Percentiles rank a stretch among this genome's conserved stretches.
These are phyloP conservation scores for Semnopithecus entellus DNA, from an alignment of 2,113 vertebrate genomes.

Conservation along the genomic window DNA sequence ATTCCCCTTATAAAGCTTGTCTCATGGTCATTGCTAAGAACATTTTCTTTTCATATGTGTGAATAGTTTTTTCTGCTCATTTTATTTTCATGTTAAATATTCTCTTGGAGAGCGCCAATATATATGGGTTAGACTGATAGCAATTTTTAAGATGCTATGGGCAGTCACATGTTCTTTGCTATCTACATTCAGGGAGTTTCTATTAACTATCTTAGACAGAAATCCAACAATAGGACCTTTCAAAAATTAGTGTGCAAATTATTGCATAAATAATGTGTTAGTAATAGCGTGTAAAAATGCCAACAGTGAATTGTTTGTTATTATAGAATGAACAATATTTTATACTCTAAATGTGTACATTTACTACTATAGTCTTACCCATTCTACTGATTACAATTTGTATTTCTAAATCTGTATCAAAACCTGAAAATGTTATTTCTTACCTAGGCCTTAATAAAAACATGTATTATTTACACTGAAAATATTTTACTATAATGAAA, in stretches of 20 bases:
- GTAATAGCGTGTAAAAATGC: not conserved
- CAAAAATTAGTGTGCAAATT: not conserved
- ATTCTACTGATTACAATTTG: not conserved
- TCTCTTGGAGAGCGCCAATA: not conserved
- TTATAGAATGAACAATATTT: not conserved
- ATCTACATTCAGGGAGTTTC: not conserved
- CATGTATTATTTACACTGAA: constrained; percentile 22
- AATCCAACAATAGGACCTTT: not conserved
- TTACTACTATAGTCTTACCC: not conserved
- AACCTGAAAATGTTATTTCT: not conserved
- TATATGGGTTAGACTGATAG: not conserved
- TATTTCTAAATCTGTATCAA: constrained; percentile 50
- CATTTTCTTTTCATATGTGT: not conserved
- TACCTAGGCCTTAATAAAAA: constrained; percentile 45
- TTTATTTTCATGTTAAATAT: not conserved
- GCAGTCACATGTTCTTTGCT: not conserved
- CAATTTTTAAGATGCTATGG: not conserved
- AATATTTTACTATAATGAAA: constrained; percentile 42
- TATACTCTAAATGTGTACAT: not conserved
- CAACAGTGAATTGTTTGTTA: not conserved
- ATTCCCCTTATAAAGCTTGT: not conserved
- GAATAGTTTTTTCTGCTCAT: not conserved
- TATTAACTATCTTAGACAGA: not conserved
- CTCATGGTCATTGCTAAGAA: not conserved
- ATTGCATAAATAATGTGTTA: not conserved